A percentile compares a stretch with the other conserved stretches of the same genome.
Evolutionary conservation across 2,113 vertebrate genomes (phyloP).

Genomic region (Psilopogon haemacephalus): DNA sequence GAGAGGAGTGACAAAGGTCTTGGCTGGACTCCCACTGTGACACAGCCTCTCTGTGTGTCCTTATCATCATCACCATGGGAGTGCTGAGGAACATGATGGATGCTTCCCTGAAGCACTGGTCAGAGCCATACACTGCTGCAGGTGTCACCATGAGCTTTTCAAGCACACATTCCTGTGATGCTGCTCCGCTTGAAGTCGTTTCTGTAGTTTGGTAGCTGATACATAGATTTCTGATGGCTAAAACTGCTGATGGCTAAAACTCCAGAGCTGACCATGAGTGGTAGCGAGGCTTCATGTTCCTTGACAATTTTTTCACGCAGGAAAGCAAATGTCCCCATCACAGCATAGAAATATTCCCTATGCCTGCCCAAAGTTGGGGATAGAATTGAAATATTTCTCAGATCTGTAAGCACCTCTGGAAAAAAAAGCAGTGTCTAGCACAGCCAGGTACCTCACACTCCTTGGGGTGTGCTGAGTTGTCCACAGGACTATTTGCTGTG

Average conservation of each 20-base stretch:
- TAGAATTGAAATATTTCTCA: not conserved
- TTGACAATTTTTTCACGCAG: not conserved
- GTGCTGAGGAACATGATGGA: not conserved
- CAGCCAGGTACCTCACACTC: not conserved
- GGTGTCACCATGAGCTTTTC: not conserved
- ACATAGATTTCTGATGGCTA: not conserved
- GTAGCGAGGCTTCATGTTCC: not conserved
- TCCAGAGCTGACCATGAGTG: not conserved
- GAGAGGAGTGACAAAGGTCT: not conserved
- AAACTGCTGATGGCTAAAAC: not conserved
- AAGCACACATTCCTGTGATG: not conserved
- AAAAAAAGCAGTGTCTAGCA: not conserved
- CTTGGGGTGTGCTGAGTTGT: not conserved
- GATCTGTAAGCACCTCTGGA: not conserved
- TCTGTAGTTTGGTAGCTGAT: not conserved
- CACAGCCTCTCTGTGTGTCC: not conserved
- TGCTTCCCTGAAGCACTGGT: not conserved
- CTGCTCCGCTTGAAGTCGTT: not conserved
- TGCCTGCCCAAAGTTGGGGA: not conserved
- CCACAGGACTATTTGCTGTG: not conserved
- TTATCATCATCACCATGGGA: not conserved
- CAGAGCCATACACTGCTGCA: fast-evolving
- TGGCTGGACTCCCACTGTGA: not conserved
- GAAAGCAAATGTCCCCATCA: fast-evolving
- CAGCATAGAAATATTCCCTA: not conserved